A percentile compares a stretch with the other conserved stretches of the same genome.
Evolutionary conservation across 2,113 vertebrate species (phyloP).

Genomic region (Gorilla gorilla): DNA sequence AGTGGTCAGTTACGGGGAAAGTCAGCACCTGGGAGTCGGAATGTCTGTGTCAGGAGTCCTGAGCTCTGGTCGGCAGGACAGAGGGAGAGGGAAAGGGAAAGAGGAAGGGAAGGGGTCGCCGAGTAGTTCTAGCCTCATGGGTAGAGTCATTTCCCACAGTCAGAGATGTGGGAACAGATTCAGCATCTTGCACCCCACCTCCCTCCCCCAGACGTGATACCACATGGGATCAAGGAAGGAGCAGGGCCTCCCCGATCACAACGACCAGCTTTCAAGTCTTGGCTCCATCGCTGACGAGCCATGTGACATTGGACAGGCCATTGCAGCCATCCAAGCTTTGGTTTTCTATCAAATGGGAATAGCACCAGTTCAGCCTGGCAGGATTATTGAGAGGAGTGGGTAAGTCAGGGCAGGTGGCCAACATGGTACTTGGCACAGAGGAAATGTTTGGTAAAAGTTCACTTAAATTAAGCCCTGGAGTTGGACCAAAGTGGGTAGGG

Average conservation of each 20-base stretch:
- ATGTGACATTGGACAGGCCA: neutral
- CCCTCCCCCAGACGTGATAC: neutral
- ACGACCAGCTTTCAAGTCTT: neutral
- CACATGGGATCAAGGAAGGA: fast-evolving
- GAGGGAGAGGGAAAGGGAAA: no score
- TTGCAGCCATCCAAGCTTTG: neutral
- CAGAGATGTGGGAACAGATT: neutral
- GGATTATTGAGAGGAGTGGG: neutral
- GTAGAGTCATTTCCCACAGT: neutral
- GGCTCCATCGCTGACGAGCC: neutral
- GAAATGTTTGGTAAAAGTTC: neutral
- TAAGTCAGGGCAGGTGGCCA: neutral
- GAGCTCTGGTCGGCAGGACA: no score
- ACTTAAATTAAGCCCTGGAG: neutral
- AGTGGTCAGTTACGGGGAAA: neutral
- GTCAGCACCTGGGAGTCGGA: neutral
- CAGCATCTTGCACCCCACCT: neutral
- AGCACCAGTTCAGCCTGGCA: neutral
- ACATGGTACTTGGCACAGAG: neutral
- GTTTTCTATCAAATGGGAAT: neutral
- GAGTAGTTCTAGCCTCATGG: neutral
- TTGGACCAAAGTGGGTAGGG: neutral
- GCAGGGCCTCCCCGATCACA: neutral
- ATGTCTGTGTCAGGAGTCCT: constrained; percentile 61
- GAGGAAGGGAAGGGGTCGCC: neutral